These are phyloP conservation scores for Bos javanicus DNA, from an alignment of 2,113 vertebrate species.

Conservation along the genomic window DNA sequence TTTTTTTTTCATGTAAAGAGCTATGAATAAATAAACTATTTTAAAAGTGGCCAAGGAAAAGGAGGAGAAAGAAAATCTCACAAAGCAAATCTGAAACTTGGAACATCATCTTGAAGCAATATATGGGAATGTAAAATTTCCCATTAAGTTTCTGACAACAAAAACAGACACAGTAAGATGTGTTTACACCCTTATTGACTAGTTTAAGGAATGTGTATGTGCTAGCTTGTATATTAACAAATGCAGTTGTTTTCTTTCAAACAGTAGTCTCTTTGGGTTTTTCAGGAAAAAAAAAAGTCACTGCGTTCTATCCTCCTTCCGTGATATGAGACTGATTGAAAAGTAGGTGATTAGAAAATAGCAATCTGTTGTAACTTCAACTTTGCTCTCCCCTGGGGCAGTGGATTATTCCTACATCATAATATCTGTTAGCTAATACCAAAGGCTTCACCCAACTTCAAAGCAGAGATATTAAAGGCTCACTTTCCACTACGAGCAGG, in stretches of 20 bases:
- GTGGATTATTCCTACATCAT: slow-evolving; percentile 82
- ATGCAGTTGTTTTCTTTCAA: slow-evolving; percentile 35
- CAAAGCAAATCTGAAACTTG: not conserved
- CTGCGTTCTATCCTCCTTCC: slow-evolving; percentile 66
- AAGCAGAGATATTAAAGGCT: slow-evolving; percentile 86
- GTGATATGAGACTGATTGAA: slow-evolving; percentile 71
- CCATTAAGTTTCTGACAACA: not conserved
- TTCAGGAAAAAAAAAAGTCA: slow-evolving; percentile 53
- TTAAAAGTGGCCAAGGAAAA: not conserved
- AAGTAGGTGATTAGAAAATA: slow-evolving; percentile 74
- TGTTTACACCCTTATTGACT: not conserved
- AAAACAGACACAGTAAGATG: not conserved
- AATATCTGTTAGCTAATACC: slow-evolving; percentile 84
- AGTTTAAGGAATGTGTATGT: not conserved
- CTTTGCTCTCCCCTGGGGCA: slow-evolving; percentile 69
- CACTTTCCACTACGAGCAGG: slow-evolving; percentile 87
- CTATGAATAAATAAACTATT: not conserved
- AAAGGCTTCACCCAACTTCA: slow-evolving; percentile 82
- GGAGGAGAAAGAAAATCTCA: not conserved
- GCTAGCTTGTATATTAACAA: not conserved
- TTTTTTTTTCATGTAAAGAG: not conserved
- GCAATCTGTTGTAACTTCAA: slow-evolving; percentile 75
- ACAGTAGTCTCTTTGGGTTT: slow-evolving; percentile 57
- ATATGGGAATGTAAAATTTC: not conserved
- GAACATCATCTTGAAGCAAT: not conserved